A percentile compares a stretch with the other conserved stretches of the same genome.
These are phyloP conservation scores for Coecobrya sp. DNA, from an alignment of 2,888 invertebrate genomes.

Conservation along the genomic window DNA sequence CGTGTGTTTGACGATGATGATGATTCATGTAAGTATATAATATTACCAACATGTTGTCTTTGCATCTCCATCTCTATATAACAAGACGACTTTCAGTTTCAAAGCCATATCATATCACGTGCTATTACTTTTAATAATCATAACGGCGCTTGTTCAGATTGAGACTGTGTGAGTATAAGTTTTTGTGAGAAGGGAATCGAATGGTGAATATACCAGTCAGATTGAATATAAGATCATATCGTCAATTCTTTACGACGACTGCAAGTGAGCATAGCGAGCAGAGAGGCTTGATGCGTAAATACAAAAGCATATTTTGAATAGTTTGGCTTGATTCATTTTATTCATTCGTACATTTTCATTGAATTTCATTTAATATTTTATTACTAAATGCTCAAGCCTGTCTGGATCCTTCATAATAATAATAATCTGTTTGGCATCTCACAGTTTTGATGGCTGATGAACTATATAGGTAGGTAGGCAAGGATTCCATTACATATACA, in stretches of 20 bases:
- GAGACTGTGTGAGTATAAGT: neutral
- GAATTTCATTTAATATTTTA: neutral
- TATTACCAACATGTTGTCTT: neutral
- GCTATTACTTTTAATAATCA: neutral
- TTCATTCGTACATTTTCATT: neutral
- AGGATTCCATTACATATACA: neutral
- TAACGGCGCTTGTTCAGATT: neutral
- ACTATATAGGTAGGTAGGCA: neutral
- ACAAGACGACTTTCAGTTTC: slow-evolving; percentile 24
- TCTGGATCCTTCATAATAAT: neutral
- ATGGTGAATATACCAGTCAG: neutral
- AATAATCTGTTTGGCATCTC: neutral
- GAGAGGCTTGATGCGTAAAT: neutral
- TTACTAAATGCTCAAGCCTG: neutral
- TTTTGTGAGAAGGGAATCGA: neutral
- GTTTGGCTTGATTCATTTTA: neutral
- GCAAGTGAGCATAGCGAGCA: neutral
- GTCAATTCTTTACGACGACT: neutral
- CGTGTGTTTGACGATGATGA: too few species aligned
- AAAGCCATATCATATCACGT: neutral
- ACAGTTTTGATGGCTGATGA: neutral
- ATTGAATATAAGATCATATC: neutral
- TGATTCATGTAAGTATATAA: too few species aligned
- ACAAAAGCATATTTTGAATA: slow-evolving; percentile 11
- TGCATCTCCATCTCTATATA: neutral